Evolutionary conservation across 1,140 invertebrate species (phyloP), one percentile per base, ranked within the genome.

Genomic region (Drosophila pruinosa): DNA sequence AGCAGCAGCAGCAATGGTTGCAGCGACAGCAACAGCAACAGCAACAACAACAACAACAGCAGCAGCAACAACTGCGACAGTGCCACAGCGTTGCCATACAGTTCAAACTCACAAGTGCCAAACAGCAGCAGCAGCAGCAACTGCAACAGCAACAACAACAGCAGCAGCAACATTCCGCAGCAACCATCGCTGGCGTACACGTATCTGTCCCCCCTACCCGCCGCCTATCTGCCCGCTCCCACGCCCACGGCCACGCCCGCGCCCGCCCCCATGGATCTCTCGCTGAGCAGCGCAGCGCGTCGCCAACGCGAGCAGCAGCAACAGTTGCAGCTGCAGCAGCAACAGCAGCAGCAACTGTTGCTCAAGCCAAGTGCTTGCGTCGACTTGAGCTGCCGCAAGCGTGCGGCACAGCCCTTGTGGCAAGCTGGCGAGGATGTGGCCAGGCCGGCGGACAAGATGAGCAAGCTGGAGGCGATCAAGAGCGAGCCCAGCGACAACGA

Each of bases 371-470:
- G 47, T 7, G 59, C 56, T 28, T 75, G 78, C 0, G 89, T 90
- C 14, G 89, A 90, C 54, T 62, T 91, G 38, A 89, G 77, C n/a
- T 89, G 75, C 43, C 75, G 90, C 56, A 91, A 91, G 45, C 88
- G 90, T 15, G 90, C 83, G 41, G 79, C 86, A 3, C 43, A 52
- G 21, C 43, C 62, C 10, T 38, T 24, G 38, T 43, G 47, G 74
- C 73, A 0, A 12, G 64, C 22, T 8, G 36, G 65, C 54, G 28
- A 19, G 14, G 50, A 26, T 12, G 34, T 17, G 28, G 57, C 17
- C 52, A 54, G 6, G 22, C 54, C 59, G 8, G 58, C 62, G 34
- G 85, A 85, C 5, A 89, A 89, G 39, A 65, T 89, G 10, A 80
- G 72, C 38, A 86, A 86, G 26, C 62, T 83, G 63, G 79, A 83